phyloP scores from a whole-genome alignment of 2,797 vertebrate species.

The Silurus lanzhouensis region DNA sequence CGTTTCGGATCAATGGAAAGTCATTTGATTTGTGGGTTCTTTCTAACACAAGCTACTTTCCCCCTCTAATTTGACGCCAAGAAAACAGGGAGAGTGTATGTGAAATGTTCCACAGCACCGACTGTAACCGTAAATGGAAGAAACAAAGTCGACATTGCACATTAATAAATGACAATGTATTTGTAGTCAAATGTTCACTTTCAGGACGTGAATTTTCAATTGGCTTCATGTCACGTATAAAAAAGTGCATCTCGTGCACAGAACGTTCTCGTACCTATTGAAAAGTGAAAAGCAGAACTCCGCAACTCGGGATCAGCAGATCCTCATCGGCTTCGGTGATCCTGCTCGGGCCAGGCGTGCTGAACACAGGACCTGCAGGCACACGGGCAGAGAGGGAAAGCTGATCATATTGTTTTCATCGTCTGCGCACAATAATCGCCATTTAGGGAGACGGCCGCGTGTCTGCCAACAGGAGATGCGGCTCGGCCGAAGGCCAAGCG shows the following conservation, averaged over 20 bases:
- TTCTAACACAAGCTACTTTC: no score
- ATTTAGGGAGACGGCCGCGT: slow-evolving; percentile 49
- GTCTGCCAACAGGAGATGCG: slow-evolving; percentile 44
- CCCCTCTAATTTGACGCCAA: no score
- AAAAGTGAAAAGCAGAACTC: slow-evolving; percentile 70
- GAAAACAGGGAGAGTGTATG: no score
- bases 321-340: slow-evolving; percentile 75
- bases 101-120: no score
- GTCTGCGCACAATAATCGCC: slow-evolving; percentile 41
- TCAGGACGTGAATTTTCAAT: no score
- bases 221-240: no score
- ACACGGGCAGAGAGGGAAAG: slow-evolving; percentile 47
- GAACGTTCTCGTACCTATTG: slow-evolving; percentile 70
- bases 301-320: slow-evolving; percentile 67
- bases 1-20: no score
- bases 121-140: no score
- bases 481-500: slow-evolving; percentile 31
- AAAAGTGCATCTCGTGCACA: background rate
- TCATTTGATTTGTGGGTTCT: no score
- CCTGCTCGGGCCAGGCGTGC: slow-evolving; percentile 64
- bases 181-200: no score
- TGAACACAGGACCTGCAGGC: slow-evolving; percentile 67
- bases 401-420: slow-evolving; percentile 45
- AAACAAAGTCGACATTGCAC: no score
- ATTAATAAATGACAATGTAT: no score